Evolutionary conservation across 2,797 vertebrate genomes (phyloP), one percentile per base, ranked within the genome.

Genomic region (Loris lydekkerianus): DNA sequence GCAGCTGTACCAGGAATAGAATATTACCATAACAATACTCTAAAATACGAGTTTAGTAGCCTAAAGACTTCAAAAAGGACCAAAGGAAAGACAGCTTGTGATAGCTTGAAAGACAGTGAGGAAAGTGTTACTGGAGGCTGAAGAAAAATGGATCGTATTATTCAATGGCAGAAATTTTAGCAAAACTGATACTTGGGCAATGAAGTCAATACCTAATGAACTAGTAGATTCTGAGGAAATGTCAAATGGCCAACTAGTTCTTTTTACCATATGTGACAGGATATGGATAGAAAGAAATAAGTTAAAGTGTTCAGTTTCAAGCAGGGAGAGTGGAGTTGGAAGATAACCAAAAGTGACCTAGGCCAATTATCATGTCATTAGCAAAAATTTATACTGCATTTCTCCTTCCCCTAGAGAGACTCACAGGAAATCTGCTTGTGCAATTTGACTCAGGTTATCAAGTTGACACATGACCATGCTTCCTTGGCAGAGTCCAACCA

Each of bases 131-230:
- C 4, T 31, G 29, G 20, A 88, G 29, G 56, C n/a, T 84, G 6
- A 78, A 67, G 37, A 84, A 94, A 53, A 10, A 87, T 21, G 1
- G 58, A 40, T 93, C 53, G 7, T 58, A 65, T 65, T 63, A 61
- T 58, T 1, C 5, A 84, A 84, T 58, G 25, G 63, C 23, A 89
- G 37, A 85, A 84, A 84, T 65, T 88, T 87, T 73, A 58, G 40
- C 20, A 88, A 91, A 56, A 83, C 49, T 92, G 84, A 94, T 67
- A 17, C 25, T 88, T 94, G 46, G 11, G 34, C 60, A 80, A 84
- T 80, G 49, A 84, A 85, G 78, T 85, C 88, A 94, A 83, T 65
- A 77, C 0, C 10, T 43, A 88, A 83, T 65, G 17, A 87, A n/a
- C 29, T 49, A 67, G 3, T 72, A 3, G 63, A 31, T 89, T 85